Base-by-base conservation (phyloP, 2,888 invertebrate genomes). In the Eupelmus urozonus region DNA sequence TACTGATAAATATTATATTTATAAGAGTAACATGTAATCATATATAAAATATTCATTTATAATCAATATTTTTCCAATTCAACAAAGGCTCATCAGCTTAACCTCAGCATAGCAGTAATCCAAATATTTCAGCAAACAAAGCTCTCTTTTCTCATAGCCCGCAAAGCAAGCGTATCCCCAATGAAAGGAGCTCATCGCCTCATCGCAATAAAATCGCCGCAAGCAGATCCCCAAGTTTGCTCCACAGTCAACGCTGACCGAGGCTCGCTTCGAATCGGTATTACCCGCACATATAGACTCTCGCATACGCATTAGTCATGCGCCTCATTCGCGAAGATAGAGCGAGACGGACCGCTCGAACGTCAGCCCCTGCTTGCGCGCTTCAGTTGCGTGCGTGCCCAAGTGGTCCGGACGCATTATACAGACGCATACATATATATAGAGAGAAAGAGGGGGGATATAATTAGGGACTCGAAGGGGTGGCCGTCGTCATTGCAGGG, bases 381-480 rank as follows among this genome's bases (percentile, higher is more conserved):
- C 79, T 76, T 66, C 71, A 79, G 80, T 76, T 79, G 85, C 84
- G 89, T 89, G 89, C 89, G 89, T 89, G 89, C 89, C 88, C 87
- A 89, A 89, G 89, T 89, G 88, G 85, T 87, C 85, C 86, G 84
- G 83, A 88, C 88, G 87, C 87, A 89, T 89, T 89, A 89, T 88
- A 86, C 87, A 87, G 85, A 85, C 87, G 60, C 51, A 49, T 18
- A 34, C n/a, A 49, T 42, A 57, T 25, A 76, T 57, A 60, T 65
- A 72, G n/a, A 51, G 3, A 18, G 82, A 82, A 78, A 75, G 82
- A 84, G 86, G 86, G 87, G 87, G 82, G 87, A 87, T 87, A 89
- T 89, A 89, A 89, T 89, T 89, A 89, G 89, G 89, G 86, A 83
- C 85, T 86, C 85, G 88, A 87, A 88, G 86, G 88, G 88, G 86